Percentiles rank a stretch among this genome's conserved stretches.
phyloP scores from a whole-genome alignment of 2,797 vertebrate species.

The Acanthurus leucopareius region DNA sequence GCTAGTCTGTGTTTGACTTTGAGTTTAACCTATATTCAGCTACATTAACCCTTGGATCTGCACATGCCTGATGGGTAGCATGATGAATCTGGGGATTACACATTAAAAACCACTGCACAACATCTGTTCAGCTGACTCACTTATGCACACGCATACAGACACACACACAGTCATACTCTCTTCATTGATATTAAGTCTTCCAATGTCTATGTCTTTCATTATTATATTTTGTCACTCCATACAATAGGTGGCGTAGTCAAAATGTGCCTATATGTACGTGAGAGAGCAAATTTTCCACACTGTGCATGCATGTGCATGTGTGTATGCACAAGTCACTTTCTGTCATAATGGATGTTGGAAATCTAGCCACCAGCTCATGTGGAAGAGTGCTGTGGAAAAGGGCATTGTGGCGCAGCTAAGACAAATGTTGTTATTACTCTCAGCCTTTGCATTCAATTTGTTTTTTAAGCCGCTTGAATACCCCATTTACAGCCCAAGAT shows the following conservation, averaged over 20 bases:
- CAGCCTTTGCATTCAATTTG: constrained; percentile 85
- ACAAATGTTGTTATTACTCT: constrained; percentile 86
- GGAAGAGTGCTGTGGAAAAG: constrained; percentile 72
- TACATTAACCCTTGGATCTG: constrained; percentile 68
- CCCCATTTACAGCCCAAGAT: constrained; percentile 85
- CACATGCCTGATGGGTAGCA: constrained; percentile 41
- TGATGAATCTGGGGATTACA: constrained; percentile 69
- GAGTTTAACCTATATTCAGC: constrained; percentile 68
- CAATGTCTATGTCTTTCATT: not conserved
- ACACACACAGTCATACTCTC: not conserved
- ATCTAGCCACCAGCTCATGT: constrained; percentile 65
- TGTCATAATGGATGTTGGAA: constrained; percentile 64
- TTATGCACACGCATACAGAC: not conserved
- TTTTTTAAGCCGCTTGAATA: constrained; percentile 85
- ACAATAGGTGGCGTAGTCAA: constrained; percentile 5
- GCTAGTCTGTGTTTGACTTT: not conserved
- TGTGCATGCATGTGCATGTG: constrained; percentile 23
- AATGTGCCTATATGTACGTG: constrained; percentile 12
- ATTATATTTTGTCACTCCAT: not conserved
- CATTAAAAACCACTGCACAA: constrained; percentile 42
- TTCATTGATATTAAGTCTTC: not conserved
- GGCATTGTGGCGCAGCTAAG: constrained; percentile 74
- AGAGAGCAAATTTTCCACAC: constrained; percentile 1
- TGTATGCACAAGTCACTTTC: constrained; percentile 35
- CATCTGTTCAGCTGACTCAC: constrained; percentile 67